Conservation (phyloP, 2,113 vertebrate genomes). For the Madoqua kirkii region DNA sequence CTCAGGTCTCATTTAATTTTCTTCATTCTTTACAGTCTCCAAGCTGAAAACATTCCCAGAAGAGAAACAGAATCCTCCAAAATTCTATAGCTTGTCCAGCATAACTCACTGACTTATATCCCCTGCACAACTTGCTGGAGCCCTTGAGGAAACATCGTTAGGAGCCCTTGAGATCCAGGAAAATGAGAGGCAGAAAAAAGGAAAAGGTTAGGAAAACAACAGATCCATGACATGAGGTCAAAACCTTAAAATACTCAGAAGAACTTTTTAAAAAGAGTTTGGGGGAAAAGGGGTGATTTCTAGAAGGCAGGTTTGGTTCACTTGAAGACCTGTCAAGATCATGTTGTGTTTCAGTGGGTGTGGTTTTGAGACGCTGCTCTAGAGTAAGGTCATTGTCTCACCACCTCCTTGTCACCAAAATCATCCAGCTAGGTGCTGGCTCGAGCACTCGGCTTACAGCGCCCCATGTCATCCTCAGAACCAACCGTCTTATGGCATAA, state of each 20-base stretch:
- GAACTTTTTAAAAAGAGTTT: neutral
- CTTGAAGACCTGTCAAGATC: neutral
- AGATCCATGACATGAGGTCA: neutral
- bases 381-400: neutral
- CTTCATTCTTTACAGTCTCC: neutral
- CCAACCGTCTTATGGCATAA: rapidly evolving
- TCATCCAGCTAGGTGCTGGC: neutral
- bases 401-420: rapidly evolving
- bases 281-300: neutral
- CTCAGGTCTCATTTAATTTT: neutral
- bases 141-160: neutral
- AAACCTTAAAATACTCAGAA: neutral
- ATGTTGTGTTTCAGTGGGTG: neutral
- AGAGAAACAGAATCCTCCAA: neutral
- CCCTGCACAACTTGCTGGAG: neutral
- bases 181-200: neutral
- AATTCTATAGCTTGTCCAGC: neutral
- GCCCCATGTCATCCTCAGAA: neutral
- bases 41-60: neutral
- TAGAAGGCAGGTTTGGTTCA: neutral
- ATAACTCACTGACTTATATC: neutral
- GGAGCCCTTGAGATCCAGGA: neutral
- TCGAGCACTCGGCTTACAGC: no score
- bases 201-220: neutral
- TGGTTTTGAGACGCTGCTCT: neutral